Conservation (phyloP, 2,113 vertebrate genomes). For the Brevimyrus niger region DNA sequence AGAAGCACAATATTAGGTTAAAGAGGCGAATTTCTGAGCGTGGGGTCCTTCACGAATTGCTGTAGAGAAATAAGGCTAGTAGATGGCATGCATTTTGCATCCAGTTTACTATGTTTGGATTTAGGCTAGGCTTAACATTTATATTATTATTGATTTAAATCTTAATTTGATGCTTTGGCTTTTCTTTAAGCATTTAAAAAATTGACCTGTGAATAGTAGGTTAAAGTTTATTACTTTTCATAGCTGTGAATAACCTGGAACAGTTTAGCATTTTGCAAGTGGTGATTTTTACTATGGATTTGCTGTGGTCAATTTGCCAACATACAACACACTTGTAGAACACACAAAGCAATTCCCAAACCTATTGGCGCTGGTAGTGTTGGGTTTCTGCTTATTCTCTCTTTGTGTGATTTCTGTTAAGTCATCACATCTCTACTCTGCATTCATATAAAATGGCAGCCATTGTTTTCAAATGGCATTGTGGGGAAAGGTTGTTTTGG, state of each 20-base stretch:
- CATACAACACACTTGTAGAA: not conserved
- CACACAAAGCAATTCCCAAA: not conserved
- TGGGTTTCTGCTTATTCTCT: not conserved
- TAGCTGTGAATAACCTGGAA: not conserved
- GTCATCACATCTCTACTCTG: not conserved
- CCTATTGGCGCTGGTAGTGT: not conserved
- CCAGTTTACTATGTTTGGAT: not conserved
- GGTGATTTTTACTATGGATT: not conserved
- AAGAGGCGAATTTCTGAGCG: not conserved
- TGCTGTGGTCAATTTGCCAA: not conserved
- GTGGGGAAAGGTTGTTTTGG: not conserved
- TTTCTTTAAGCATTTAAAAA: not conserved
- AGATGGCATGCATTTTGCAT: not conserved
- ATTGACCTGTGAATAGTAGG: not conserved
- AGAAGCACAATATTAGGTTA: not conserved
- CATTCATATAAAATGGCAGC: not conserved
- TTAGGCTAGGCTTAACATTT: not conserved
- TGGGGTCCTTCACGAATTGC: not conserved
- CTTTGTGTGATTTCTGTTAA: constrained; percentile 5
- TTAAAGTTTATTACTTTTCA: not conserved
- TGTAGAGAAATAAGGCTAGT: not conserved
- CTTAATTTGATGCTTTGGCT: not conserved
- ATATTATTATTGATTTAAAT: not conserved
- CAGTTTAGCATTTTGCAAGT: not conserved
- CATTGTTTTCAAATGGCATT: not conserved